Percentiles rank a stretch among this genome's conserved stretches.
These are phyloP conservation scores for Netelia inedita DNA, from an alignment of 2,888 invertebrate species.

Conservation along the genomic window DNA sequence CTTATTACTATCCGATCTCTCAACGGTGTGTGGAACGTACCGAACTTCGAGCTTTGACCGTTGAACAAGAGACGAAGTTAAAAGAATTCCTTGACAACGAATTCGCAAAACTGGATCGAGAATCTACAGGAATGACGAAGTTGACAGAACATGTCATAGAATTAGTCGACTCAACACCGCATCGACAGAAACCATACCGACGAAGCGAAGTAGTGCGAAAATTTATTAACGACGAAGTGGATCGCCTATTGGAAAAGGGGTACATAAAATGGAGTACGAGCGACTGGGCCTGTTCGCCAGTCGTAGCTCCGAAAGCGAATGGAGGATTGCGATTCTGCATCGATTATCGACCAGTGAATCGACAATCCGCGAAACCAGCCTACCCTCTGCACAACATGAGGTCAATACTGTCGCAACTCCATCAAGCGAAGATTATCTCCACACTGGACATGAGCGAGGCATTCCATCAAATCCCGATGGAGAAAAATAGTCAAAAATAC, in stretches of 20 bases:
- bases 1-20: too few species aligned
- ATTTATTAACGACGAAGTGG: conserved; percentile 46
- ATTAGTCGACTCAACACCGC: too few species aligned
- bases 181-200: conserved; percentile 45
- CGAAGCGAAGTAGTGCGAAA: conserved; percentile 39
- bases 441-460: conserved; percentile 30
- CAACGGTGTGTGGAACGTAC: too few species aligned
- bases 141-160: too few species aligned
- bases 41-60: too few species aligned
- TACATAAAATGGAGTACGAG: conserved; percentile 54
- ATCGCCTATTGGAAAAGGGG: conserved; percentile 27
- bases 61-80: too few species aligned
- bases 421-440: conserved; percentile 54
- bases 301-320: conserved; percentile 45
- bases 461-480: conserved; percentile 61
- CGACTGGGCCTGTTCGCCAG: conserved; percentile 49
- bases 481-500: not conserved
- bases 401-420: conserved; percentile 54
- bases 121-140: too few species aligned
- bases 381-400: conserved; percentile 60
- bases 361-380: conserved; percentile 52
- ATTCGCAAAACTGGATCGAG: too few species aligned
- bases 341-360: conserved; percentile 49
- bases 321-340: conserved; percentile 42
- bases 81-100: too few species aligned